Conservation (phyloP, 2,113 vertebrate genomes). For the Seriola quinqueradiata region DNA sequence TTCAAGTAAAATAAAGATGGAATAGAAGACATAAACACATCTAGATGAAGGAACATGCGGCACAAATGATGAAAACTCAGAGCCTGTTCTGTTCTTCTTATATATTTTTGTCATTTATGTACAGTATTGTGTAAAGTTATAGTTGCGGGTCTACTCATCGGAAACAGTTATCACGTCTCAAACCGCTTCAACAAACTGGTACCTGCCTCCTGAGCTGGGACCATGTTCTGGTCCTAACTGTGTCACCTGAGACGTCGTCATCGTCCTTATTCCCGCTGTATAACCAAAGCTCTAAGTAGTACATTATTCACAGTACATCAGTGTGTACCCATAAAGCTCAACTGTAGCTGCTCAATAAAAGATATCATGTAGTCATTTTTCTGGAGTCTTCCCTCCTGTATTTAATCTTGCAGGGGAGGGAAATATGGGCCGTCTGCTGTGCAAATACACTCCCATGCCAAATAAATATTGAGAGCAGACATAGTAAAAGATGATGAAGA, state of each 20-base stretch:
- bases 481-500: conserved; percentile 15
- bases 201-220: too few species aligned
- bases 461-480: conserved; percentile 4
- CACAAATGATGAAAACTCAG: too few species aligned
- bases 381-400: not conserved
- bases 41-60: too few species aligned
- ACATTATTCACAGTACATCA: not conserved
- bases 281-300: not conserved
- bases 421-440: not conserved
- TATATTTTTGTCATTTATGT: too few species aligned
- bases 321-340: not conserved
- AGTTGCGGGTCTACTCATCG: too few species aligned
- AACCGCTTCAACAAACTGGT: too few species aligned
- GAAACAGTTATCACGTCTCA: too few species aligned
- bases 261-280: not conserved
- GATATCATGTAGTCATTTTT: not conserved
- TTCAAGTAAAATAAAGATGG: too few species aligned
- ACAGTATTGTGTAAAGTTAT: too few species aligned
- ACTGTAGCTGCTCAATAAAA: not conserved
- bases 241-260: not conserved
- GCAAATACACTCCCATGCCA: not conserved
- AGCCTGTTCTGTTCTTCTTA: too few species aligned
- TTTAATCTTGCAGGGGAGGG: not conserved
- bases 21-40: too few species aligned
- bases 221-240: too few species aligned